Evolutionary conservation across 2,797 vertebrate genomes (phyloP).

Genomic region (Philypnodon macrostomus): DNA sequence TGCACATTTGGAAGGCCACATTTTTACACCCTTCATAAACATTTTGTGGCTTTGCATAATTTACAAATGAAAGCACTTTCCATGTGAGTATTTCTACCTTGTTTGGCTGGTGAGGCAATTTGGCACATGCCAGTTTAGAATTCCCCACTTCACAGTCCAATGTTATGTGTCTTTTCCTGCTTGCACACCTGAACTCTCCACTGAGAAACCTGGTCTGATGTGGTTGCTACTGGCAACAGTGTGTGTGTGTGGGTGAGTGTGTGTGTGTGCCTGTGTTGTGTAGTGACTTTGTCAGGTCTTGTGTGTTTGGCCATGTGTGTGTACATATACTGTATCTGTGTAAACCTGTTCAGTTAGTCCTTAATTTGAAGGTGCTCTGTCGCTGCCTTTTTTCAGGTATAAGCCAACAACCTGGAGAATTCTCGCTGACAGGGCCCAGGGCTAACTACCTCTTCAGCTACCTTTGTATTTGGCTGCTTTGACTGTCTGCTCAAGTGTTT

Average conservation of each 20-base stretch:
- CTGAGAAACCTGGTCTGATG: slow-evolving; percentile 33
- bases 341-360: slow-evolving; percentile 44
- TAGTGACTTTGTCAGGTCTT: slow-evolving; percentile 15
- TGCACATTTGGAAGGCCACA: slow-evolving; percentile 16
- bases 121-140: slow-evolving; percentile 46
- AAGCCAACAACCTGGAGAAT: slow-evolving; percentile 44
- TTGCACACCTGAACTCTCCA: slow-evolving; percentile 50
- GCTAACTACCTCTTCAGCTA: slow-evolving; percentile 44
- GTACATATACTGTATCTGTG: too few species aligned
- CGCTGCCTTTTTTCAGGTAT: slow-evolving; percentile 44
- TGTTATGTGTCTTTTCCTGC: slow-evolving; percentile 40
- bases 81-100: slow-evolving; percentile 26
- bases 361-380: slow-evolving; percentile 49
- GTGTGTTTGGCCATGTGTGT: slow-evolving; percentile 7
- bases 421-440: slow-evolving; percentile 43
- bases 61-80: slow-evolving; percentile 33
- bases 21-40: slow-evolving; percentile 33
- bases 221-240: slow-evolving; percentile 53
- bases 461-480: slow-evolving; percentile 38
- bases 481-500: slow-evolving; percentile 27
- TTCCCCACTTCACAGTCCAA: slow-evolving; percentile 31
- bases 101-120: slow-evolving; percentile 19
- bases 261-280: slow-evolving; percentile 1
- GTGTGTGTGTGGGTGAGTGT: slow-evolving; percentile 13
- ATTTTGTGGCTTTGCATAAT: slow-evolving; percentile 46